phyloP scores from a whole-genome alignment of 37 sponge, comb jelly and placozoan genomes.

The Hexactinellida sp. region DNA sequence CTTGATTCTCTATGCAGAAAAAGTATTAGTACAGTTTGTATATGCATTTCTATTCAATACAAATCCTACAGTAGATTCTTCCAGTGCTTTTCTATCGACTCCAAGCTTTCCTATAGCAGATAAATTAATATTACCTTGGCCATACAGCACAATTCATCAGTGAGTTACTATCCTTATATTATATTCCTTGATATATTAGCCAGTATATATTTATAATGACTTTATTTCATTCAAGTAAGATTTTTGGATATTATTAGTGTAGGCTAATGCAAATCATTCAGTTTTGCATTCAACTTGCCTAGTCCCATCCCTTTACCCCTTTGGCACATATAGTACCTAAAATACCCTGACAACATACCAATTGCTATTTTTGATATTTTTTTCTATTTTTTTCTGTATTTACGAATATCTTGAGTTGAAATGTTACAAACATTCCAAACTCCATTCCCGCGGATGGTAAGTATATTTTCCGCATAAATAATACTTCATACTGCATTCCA shows the following conservation, averaged over 20 bases:
- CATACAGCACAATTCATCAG: slow-evolving; percentile 11
- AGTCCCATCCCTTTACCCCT: not conserved
- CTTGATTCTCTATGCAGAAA: slow-evolving; percentile 12
- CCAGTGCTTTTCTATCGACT: not conserved
- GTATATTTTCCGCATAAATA: no score
- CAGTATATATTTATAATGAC: not conserved
- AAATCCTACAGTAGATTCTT: slow-evolving; percentile 1
- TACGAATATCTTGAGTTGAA: not conserved
- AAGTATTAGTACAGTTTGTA: slow-evolving; percentile 8
- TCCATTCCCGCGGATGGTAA: not conserved
- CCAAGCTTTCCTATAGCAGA: slow-evolving; percentile 15
- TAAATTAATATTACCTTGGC: slow-evolving; percentile 1
- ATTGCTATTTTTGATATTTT: not conserved
- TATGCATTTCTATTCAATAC: not conserved
- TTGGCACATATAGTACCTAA: not conserved
- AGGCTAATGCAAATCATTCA: no score
- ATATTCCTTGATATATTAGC: no score
- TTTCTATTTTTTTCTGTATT: no score
- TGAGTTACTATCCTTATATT: slow-evolving; percentile 13
- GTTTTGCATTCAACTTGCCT: no score
- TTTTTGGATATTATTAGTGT: not conserved
- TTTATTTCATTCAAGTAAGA: not conserved
- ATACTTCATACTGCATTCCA: no score
- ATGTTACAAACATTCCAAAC: not conserved
- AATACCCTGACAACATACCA: not conserved